Evolutionary conservation across 2,888 invertebrate species (phyloP), one percentile per base, ranked within the genome.

Genomic region (Azorinus chamasolen): DNA sequence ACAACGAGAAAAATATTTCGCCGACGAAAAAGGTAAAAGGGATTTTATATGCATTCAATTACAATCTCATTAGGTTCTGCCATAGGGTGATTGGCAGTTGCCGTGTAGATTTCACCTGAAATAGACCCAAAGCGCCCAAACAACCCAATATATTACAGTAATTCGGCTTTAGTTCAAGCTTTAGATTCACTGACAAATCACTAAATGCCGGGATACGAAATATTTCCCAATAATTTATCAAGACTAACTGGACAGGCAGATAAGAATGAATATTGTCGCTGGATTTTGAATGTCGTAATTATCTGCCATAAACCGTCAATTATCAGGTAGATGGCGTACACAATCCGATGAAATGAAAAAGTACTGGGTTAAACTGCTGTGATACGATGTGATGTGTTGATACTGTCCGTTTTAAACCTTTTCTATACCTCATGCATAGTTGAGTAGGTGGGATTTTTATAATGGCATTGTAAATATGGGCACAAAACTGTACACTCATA

Each of bases 291-390:
- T 64, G 59, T 51, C 25, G 64, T 61, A 64, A 71, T 71, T 64
- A 71, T 71, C 71, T 51, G 58, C 58, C 62, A 71, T 71, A 71
- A 71, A 64, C 54, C 54, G 54, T 24, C 54, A 69, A 69, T 69
- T 69, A 69, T 69, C 69, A 55, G 69, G 27, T 37, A 43, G 22
- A 64, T 55, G 64, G 46, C 64, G 54, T 12, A 14, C 27, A 53
- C 27, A 53, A 10, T 32, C 32, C 32, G 32, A 4, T 45, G 20
- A 45, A 45, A 45, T 45, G 45, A 16, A 20, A 45, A 22, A 50
- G 22, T 50, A 22, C 20, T 6, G 5, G 50, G 20, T 50, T 22
- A 50, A 50, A 22, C 45, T 45, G 3, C n/a, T 41, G n/a, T n/a
- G n/a, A n/a, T n/a, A n/a, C n/a, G n/a, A n/a, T n/a, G n/a, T n/a